phyloP scores from a whole-genome alignment of 2,113 vertebrate genomes.

The Terrapene triunguis region DNA sequence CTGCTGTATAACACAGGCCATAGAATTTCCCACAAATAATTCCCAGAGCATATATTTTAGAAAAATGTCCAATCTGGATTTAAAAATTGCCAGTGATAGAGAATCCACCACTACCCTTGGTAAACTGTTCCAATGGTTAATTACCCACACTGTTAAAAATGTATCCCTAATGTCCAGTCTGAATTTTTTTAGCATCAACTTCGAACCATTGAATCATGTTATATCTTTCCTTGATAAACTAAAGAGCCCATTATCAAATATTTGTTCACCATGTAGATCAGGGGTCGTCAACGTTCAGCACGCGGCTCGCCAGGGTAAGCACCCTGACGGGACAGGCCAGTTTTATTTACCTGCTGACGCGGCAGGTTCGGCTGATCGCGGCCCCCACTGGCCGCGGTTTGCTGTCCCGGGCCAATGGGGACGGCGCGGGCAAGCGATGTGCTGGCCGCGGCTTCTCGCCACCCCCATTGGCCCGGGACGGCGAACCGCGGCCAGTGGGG shows the following conservation, averaged over 20 bases:
- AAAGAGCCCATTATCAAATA: too few species aligned
- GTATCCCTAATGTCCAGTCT: background rate
- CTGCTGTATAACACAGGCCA: background rate
- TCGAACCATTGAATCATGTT: background rate
- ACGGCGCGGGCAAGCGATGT: too few species aligned
- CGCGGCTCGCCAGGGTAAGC: too few species aligned
- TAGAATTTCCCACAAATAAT: background rate
- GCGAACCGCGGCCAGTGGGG: too few species aligned
- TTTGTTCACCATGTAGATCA: background rate
- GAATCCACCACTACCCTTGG: background rate
- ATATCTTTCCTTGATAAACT: background rate
- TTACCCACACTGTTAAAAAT: background rate
- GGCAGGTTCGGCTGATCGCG: too few species aligned
- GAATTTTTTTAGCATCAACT: background rate
- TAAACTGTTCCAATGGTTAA: background rate
- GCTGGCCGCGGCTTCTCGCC: too few species aligned
- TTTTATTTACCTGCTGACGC: too few species aligned
- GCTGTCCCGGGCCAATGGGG: too few species aligned
- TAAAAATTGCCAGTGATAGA: background rate
- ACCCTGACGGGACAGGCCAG: too few species aligned
- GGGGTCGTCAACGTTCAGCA: too few species aligned
- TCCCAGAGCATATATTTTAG: background rate
- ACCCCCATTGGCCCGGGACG: too few species aligned
- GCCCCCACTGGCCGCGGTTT: too few species aligned
- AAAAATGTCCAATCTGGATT: background rate